phyloP scores from a whole-genome alignment of 1,140 invertebrate genomes.

The Sarcophaga bullata region DNA sequence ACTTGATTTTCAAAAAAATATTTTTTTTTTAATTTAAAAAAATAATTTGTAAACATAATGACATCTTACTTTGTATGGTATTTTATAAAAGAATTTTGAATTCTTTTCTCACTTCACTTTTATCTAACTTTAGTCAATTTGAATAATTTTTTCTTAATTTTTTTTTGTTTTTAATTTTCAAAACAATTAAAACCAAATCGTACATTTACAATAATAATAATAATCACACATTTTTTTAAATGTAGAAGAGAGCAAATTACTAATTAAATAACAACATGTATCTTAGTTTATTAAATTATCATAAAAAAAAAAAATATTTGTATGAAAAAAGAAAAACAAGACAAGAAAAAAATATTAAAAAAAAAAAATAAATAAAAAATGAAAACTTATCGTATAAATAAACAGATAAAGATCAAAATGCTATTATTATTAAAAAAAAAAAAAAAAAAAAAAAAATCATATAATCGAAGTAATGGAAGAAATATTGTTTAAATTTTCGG shows the following conservation, averaged over 20 bases:
- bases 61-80: no score
- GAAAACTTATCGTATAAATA: conserved; percentile 2
- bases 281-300: no score
- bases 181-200: background rate
- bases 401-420: background rate
- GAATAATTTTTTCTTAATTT: background rate
- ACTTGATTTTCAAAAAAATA: no score
- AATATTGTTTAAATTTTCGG: no score
- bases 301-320: conserved; percentile 31
- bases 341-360: background rate
- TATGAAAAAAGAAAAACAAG: conserved; percentile 18
- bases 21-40: no score
- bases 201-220: conserved; percentile 5
- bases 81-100: no score
- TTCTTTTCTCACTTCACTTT: no score
- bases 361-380: background rate
- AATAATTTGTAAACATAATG: no score
- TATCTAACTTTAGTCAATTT: no score
- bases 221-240: conserved; percentile 37
- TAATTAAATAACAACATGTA: conserved; percentile 19
- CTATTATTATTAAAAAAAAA: background rate
- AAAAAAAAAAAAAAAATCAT: no score
- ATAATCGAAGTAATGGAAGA: no score
- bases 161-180: background rate
- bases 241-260: conserved; percentile 34